Conservation (phyloP, 2,113 vertebrate genomes). For the Orientallactaga bullata region DNA sequence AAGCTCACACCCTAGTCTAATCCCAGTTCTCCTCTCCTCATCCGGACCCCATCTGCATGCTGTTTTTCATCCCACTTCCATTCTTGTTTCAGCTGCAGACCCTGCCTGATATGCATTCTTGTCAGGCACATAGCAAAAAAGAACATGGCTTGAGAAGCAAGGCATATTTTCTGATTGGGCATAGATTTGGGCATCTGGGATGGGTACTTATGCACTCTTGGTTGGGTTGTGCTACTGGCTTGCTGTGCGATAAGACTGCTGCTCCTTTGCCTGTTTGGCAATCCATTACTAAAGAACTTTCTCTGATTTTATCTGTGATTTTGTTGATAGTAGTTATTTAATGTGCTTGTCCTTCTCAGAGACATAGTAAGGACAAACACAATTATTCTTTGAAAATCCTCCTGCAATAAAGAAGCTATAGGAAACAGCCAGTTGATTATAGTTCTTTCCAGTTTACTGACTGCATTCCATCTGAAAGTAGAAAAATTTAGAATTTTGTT, state of each 20-base stretch:
- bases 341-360: constrained; percentile 13
- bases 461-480: not conserved
- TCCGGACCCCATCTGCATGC: constrained; percentile 42
- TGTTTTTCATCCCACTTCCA: constrained; percentile 57
- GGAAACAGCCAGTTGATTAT: not conserved
- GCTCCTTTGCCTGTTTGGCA: not conserved
- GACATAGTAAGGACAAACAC: not conserved
- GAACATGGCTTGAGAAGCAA: not conserved
- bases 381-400: not conserved
- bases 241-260: constrained; percentile 1
- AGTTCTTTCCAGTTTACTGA: constrained; percentile 17
- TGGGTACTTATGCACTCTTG: not conserved
- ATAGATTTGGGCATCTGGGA: not conserved
- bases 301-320: not conserved
- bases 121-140: constrained; percentile 41
- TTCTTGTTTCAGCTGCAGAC: constrained; percentile 64
- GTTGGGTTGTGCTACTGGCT: not conserved
- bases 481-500: constrained; percentile 8
- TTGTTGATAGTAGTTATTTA: not conserved
- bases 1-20: constrained; percentile 63
- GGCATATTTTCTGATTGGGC: not conserved
- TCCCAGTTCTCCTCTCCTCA: constrained; percentile 48
- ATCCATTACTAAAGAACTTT: constrained; percentile 7
- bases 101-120: constrained; percentile 32
- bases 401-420: not conserved